Base-by-base conservation (phyloP, 2,113 vertebrate species). In the Pituophis catenifer region DNA sequence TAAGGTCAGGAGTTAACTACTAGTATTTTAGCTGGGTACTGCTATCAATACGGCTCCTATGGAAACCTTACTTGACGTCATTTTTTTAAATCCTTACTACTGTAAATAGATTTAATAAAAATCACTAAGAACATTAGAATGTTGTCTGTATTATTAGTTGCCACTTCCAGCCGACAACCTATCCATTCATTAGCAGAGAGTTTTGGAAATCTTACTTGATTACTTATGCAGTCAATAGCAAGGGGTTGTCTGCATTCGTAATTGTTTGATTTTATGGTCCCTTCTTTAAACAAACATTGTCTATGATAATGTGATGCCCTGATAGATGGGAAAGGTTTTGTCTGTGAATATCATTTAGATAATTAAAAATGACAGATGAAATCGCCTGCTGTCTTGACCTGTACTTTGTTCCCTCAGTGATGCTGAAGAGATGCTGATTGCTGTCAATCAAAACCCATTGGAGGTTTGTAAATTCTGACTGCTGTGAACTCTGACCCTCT, bases 351-450 rank as follows among this genome's bases (percentile, higher is more conserved):
- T 99, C 98, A 99, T 99, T 99, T 99, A 99, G 98, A 99, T 99
- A 99, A 99, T 99, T 99, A 99, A 99, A 99, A 99, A 99, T 98
- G 99, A 99, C 99, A 99, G 99, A 98, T 98, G 98, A 99, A 99
- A 98, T 98, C 98, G 98, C 98, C 98, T 98, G 98, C 98, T 98
- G 98, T 98, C 98, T 98, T 98, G 98, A 98, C 98, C 98, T 98
- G 98, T 98, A 98, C 98, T 99, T 98, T 98, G 98, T 99, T 98
- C 98, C 98, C 98, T 98, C 98, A 98, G 98, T 98, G 98, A 98
- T 98, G 97, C 97, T 98, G 98, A 98, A 97, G 98, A 98, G 98
- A 98, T 98, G 98, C 98, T 99, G 99, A 99, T 99, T 99, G 99
- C 99, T 99, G 99, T 99, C 99, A 99, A 98, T 99, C 99, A 99